Percentiles rank a stretch among this genome's conserved stretches.
These are phyloP conservation scores for Lerema accius DNA, from an alignment of 1,140 invertebrate genomes.

Conservation along the genomic window DNA sequence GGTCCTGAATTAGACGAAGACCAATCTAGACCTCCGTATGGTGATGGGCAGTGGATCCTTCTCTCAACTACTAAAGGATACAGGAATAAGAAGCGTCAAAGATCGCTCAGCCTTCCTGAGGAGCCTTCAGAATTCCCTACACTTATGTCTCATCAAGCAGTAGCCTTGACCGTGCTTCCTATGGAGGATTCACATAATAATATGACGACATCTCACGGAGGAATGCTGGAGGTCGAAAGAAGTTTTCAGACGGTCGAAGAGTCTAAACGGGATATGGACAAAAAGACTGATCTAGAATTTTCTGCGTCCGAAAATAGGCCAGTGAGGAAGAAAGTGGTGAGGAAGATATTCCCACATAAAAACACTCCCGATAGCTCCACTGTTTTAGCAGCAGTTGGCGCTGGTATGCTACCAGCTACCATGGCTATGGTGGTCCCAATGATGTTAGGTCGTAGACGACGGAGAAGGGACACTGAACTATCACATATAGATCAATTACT, in stretches of 20 bases:
- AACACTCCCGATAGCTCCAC: slow-evolving; percentile 82
- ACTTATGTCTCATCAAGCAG: slow-evolving; percentile 81
- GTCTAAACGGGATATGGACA: slow-evolving; percentile 75
- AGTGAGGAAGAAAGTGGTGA: slow-evolving; percentile 62
- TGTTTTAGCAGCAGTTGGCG: slow-evolving; percentile 88
- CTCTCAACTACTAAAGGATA: slow-evolving; percentile 90
- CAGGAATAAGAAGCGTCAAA: slow-evolving; percentile 77
- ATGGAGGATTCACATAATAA: slow-evolving; percentile 85
- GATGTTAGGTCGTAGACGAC: slow-evolving; percentile 85
- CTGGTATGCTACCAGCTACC: slow-evolving; percentile 90
- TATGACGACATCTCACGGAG: slow-evolving; percentile 89
- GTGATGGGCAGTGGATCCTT: slow-evolving; percentile 90
- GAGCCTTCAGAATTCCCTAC: slow-evolving; percentile 52
- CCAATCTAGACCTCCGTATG: slow-evolving; percentile 83
- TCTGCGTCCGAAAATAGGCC: slow-evolving; percentile 55
- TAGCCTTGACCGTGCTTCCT: slow-evolving; percentile 88
- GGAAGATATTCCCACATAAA: slow-evolving; percentile 58
- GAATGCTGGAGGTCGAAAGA: slow-evolving; percentile 88
- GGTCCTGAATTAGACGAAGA: slow-evolving; percentile 65
- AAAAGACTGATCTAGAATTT: slow-evolving; percentile 60
- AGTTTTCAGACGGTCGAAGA: slow-evolving; percentile 87
- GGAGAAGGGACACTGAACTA: slow-evolving; percentile 59
- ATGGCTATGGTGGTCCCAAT: slow-evolving; percentile 91
- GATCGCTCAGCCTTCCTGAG: slow-evolving; percentile 64
- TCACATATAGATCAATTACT: slow-evolving; percentile 20